Conservation (phyloP, 2,888 invertebrate genomes). For the Cylindroiulus punctatus region DNA sequence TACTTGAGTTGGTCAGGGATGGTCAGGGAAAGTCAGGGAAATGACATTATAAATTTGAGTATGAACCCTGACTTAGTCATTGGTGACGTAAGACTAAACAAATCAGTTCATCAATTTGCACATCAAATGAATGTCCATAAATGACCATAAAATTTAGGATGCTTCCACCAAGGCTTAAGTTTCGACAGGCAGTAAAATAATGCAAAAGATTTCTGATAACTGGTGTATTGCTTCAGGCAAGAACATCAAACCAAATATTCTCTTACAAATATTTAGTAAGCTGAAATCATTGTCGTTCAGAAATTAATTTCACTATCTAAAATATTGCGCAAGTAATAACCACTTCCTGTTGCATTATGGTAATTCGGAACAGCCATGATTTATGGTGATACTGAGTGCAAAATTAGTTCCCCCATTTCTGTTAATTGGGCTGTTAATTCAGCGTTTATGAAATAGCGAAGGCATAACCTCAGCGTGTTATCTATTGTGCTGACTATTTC, state of each 20-base stretch:
- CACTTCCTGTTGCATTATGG: not conserved
- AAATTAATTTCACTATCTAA: too few relatives aligned
- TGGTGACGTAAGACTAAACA: too few relatives aligned
- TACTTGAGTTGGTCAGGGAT: too few relatives aligned
- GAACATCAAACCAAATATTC: not conserved
- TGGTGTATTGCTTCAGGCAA: not conserved
- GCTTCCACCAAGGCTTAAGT: not conserved
- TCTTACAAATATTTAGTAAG: not conserved
- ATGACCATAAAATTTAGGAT: not conserved
- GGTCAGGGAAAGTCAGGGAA: too few relatives aligned
- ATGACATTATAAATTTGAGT: too few relatives aligned
- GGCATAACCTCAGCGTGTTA: not conserved
- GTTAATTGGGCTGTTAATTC: not conserved
- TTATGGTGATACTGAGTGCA: not conserved
- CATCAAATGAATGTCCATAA: too few relatives aligned
- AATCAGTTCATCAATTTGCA: too few relatives aligned
- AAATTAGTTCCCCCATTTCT: conserved; percentile 15
- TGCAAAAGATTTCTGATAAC: not conserved
- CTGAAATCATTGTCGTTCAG: not conserved
- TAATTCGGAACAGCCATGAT: not conserved
- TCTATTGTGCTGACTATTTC: conserved; percentile 13
- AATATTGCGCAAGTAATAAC: too few relatives aligned
- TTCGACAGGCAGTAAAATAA: not conserved
- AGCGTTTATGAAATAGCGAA: not conserved
- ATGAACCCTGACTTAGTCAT: too few relatives aligned